phyloP scores from a whole-genome alignment of 1,140 invertebrate species.

The Copidosoma floridanum region DNA sequence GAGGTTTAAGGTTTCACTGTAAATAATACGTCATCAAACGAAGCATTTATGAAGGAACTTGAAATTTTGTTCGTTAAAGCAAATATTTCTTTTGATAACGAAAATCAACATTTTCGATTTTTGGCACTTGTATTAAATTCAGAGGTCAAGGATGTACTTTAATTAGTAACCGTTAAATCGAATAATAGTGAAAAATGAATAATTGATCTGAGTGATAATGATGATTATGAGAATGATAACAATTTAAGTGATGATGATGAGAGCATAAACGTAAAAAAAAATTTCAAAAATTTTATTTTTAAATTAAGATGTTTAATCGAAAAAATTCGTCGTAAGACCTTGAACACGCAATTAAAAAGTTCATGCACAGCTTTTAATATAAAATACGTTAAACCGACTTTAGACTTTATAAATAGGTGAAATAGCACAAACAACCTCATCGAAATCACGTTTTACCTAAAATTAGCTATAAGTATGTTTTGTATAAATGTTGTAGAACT shows the following conservation, averaged over 20 bases:
- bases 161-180: neutral
- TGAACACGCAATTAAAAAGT: neutral
- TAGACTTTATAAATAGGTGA: neutral
- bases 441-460: neutral
- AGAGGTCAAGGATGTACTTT: neutral
- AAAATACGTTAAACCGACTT: neutral
- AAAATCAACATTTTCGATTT: slow-evolving; percentile 2
- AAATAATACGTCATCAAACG: slow-evolving; percentile 32
- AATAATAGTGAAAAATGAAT: neutral
- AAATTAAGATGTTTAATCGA: neutral
- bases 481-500: neutral
- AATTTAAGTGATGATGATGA: neutral
- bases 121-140: neutral
- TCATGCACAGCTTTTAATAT: too few species aligned
- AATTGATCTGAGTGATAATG: neutral
- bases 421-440: neutral
- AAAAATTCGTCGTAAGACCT: neutral
- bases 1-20: slow-evolving; percentile 35
- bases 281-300: neutral
- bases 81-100: neutral
- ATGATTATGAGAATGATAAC: neutral
- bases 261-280: neutral
- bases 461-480: neutral
- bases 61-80: neutral
- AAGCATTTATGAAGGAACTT: slow-evolving; percentile 24